Conservation (phyloP, 2,113 vertebrate genomes). For the Vombatus ursinus region DNA sequence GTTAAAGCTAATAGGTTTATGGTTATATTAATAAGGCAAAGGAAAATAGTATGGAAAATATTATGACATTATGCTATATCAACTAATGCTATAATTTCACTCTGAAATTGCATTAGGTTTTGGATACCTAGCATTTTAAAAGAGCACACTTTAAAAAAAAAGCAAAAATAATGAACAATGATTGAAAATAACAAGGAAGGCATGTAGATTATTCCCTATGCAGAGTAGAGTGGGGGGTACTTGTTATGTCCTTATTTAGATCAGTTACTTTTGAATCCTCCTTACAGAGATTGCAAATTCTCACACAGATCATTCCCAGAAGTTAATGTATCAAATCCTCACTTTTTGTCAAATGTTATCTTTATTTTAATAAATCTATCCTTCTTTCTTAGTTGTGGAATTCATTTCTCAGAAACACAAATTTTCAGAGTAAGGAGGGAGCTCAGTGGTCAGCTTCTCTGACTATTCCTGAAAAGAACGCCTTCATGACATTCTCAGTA, state of each 20-base stretch:
- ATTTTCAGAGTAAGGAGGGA: not conserved
- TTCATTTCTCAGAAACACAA: not conserved
- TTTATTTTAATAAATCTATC: not conserved
- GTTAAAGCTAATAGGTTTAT: constrained; percentile 78
- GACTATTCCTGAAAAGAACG: not conserved
- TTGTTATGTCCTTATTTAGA: accelerated
- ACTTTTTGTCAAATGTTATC: not conserved
- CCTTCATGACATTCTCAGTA: not conserved
- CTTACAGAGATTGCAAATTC: not conserved
- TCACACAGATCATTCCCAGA: not conserved
- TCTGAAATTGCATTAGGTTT: constrained; percentile 63
- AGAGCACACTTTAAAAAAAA: constrained; percentile 24
- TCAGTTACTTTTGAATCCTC: not conserved
- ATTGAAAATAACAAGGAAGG: not conserved
- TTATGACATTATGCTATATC: constrained; percentile 78
- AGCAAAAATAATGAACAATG: not conserved
- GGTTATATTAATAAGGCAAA: constrained; percentile 79
- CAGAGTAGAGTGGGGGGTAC: no score
- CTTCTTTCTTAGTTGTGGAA: not conserved
- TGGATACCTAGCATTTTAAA: constrained; percentile 55
- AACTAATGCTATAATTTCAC: constrained; percentile 72
- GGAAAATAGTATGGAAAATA: constrained; percentile 78
- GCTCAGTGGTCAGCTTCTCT: not conserved
- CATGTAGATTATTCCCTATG: not conserved
- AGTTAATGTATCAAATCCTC: not conserved